Percentiles rank a stretch among this genome's conserved stretches.
These are phyloP conservation scores for Pteria penguin DNA, from an alignment of 2,888 invertebrate genomes.

Conservation along the genomic window DNA sequence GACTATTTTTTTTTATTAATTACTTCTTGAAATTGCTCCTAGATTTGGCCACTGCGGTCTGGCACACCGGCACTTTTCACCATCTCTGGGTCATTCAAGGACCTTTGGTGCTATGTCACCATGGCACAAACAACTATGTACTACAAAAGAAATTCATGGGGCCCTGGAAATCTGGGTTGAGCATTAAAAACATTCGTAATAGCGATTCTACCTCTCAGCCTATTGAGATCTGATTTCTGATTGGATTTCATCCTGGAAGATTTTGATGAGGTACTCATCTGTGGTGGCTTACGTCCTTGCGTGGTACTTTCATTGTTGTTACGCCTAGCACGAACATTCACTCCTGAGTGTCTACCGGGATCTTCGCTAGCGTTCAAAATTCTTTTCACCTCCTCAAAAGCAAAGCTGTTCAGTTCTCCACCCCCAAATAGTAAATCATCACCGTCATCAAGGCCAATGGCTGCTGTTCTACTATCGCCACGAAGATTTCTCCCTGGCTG, in stretches of 20 bases:
- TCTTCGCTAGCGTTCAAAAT: slow-evolving; percentile 37
- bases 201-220: slow-evolving; percentile 44
- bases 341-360: not conserved
- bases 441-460: slow-evolving; percentile 9
- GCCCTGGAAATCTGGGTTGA: too few species aligned
- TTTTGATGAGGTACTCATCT: not conserved
- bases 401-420: slow-evolving; percentile 40
- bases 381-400: slow-evolving; percentile 50
- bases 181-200: not conserved
- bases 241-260: slow-evolving; percentile 39
- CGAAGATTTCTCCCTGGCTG: not conserved
- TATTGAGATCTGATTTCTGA: slow-evolving; percentile 58
- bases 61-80: too few species aligned
- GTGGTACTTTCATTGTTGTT: not conserved
- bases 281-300: not conserved
- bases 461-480: slow-evolving; percentile 12
- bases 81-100: too few species aligned
- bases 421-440: slow-evolving; percentile 40
- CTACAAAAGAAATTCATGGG: too few species aligned
- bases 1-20: too few species aligned
- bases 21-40: too few species aligned
- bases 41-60: too few species aligned
- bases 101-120: too few species aligned
- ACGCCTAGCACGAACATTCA: not conserved
- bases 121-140: too few species aligned